A percentile compares a stretch with the other conserved stretches of the same genome.
Conservation (phyloP, 2,888 invertebrate genomes). For the Scelioninae gen. 1 region DNA sequence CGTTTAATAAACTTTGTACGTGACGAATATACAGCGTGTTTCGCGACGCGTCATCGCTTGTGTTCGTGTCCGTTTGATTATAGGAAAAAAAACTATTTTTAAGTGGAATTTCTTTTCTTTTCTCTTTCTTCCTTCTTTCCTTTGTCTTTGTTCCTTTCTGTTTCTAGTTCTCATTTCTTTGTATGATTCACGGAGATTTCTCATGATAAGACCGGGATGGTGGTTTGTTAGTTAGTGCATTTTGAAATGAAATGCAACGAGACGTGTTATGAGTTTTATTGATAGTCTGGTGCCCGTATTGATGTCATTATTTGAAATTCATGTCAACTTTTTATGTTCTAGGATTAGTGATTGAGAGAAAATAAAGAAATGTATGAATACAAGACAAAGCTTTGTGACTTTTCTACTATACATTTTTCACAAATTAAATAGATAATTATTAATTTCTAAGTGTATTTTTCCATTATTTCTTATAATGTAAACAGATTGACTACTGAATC, state of each 20-base stretch:
- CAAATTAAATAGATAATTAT: too few relatives aligned
- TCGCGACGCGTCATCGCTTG: neutral
- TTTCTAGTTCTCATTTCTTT: neutral
- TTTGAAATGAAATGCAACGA: constrained; percentile 40
- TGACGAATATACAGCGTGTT: constrained; percentile 35
- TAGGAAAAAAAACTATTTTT: neutral
- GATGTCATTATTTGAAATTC: constrained; percentile 45
- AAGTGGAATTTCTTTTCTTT: too few relatives aligned
- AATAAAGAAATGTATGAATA: constrained; percentile 46
- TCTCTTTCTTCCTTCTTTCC: too few relatives aligned
- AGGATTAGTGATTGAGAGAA: constrained; percentile 57
- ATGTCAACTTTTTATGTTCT: constrained; percentile 65
- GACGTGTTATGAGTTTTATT: constrained; percentile 40
- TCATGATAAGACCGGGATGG: neutral
- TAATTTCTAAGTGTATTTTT: too few relatives aligned
- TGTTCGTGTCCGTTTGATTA: constrained; percentile 17
- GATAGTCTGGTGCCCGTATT: constrained; percentile 37
- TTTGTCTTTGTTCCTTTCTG: too few relatives aligned
- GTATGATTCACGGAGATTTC: constrained; percentile 12
- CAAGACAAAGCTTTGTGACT: neutral
- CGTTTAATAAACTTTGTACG: constrained; percentile 65
- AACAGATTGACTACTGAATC: too few relatives aligned
- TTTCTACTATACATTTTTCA: too few relatives aligned
- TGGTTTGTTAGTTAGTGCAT: constrained; percentile 25
- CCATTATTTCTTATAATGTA: too few relatives aligned